Evolutionary conservation across 2,888 invertebrate species (phyloP), one percentile per base, ranked within the genome.

Genomic region (Petrolisthes manimaculis): DNA sequence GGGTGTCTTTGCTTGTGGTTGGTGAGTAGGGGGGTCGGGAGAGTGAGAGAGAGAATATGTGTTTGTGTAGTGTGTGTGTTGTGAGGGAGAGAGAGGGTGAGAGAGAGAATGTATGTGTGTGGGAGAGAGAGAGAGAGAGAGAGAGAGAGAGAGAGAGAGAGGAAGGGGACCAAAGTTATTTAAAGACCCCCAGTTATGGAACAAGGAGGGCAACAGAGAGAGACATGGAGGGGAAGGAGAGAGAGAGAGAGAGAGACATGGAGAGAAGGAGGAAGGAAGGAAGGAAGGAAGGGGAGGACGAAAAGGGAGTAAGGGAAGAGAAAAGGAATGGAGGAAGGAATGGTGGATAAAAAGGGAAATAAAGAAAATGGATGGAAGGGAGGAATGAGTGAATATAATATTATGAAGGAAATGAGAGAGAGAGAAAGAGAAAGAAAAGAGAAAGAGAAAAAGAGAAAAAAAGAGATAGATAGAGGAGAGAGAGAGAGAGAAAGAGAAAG

Each of bases 361-460:
- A n/a, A n/a, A n/a, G n/a, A n/a, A n/a, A n/a, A n/a, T 6, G 24
- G 75, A n/a, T 6, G 6, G 75, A 75, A n/a, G 24, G 75, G 24
- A n/a, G 6, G n/a, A n/a, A 24, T 21, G n/a, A 75, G 75, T 21
- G 75, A 61, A 61, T 9, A 61, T 61, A 61, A 61, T 61, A 14
- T 9, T 61, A 9, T 61, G 61, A 14, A 9, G 24, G 75, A n/a
- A 75, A n/a, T 12, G 78, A 78, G 78, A 78, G 78, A 78, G 78
- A 78, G 78, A 37, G 78, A 78, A 51, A 78, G 78, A 78, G 78
- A 78, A 51, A 78, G 78, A n/a, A 53, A 37, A 18, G 54, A 12
- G 8, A 71, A n/a, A 61, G 71, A 71, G 71, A 71, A n/a, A n/a
- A 71, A 71, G 71, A 71, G n/a, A 71, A 71, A 18, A 18, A 71